Evolutionary conservation across 2,888 invertebrate genomes (phyloP).

Genomic region (Anticlea derivata): DNA sequence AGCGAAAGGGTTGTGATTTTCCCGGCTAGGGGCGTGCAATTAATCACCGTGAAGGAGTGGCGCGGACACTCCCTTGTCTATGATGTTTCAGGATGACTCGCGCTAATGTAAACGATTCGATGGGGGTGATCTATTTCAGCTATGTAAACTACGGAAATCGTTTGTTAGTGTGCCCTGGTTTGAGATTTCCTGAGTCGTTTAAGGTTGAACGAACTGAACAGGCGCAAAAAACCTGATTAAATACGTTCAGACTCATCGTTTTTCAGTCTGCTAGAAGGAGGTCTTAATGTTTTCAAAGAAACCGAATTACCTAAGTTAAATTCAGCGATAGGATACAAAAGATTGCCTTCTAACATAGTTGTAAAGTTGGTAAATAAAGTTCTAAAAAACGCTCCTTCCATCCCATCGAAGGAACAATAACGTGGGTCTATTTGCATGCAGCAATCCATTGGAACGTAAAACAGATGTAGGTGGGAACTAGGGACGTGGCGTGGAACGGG

Average conservation of each 20-base stretch:
- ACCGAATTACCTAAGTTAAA: neutral
- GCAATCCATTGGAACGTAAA: slow-evolving; percentile 71
- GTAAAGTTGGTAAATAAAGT: slow-evolving; percentile 47
- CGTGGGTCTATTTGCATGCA: slow-evolving; percentile 67
- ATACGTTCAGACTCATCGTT: neutral
- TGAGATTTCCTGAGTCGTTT: slow-evolving; percentile 7
- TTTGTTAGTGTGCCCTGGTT: slow-evolving; percentile 24
- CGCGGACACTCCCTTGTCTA: slow-evolving; percentile 52
- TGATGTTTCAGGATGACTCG: slow-evolving; percentile 39
- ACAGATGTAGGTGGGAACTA: slow-evolving; percentile 62
- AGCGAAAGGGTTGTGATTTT: slow-evolving; percentile 80
- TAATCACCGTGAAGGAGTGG: slow-evolving; percentile 68
- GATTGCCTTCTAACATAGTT: slow-evolving; percentile 26
- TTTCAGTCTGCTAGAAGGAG: neutral
- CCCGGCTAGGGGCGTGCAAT: slow-evolving; percentile 73
- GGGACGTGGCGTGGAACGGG: slow-evolving; percentile 6
- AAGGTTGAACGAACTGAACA: slow-evolving; percentile 8
- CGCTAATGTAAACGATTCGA: slow-evolving; percentile 32
- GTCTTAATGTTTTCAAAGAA: too few species aligned
- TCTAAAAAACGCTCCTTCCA: slow-evolving; percentile 46
- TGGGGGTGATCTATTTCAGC: slow-evolving; percentile 29
- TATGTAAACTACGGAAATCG: slow-evolving; percentile 28
- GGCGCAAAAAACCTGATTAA: neutral
- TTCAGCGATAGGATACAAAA: slow-evolving; percentile 24
- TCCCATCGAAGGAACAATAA: slow-evolving; percentile 65